Evolutionary conservation across 2,888 invertebrate genomes (phyloP), one percentile per base, ranked within the genome.

Genomic region (Hofmannophila pseudospretella): DNA sequence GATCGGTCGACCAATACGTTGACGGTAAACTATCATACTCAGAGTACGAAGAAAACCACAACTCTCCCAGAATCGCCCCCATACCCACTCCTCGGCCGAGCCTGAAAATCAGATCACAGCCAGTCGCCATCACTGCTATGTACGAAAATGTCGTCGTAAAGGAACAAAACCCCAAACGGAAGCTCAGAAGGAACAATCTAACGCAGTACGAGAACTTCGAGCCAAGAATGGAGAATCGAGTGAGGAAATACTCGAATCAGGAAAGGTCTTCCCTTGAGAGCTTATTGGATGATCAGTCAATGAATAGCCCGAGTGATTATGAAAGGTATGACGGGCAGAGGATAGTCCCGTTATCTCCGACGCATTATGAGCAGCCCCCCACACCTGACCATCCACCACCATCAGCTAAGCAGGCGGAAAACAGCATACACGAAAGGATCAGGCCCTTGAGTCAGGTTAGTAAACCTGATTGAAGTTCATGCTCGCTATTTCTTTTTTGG

Each of bases 381-480:
- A 97, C 97, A 7, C 97, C 97, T 0, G 96, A 97, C 55, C 96
- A 96, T 80, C 96, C 97, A 2, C 97, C 97, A 1, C 97, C 97
- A 0, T 93, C 96, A 7, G 96, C 97, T 2, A 89, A 91, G 58
- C 95, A 96, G 54, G 97, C 97, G 0, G 94, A 96, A 77, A 92
- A 91, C 74, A 93, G 94, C 60, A 97, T 97, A 58, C 94, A 96
- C 67, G 94, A 96, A 68, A 91, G 95, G 77, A 96, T 97, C 62
- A 90, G 95, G 61, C 96, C 96, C 11, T 79, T 96, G 40, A 95
- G 95, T 85, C 95, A 96, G 93, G 96, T 96, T 86, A 92, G 92
- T 89, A 29, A 36, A 20, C 81, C 79, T 54, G 65, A 75, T 57
- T 61, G 54, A 46, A 42, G 40, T 25, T 52, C n/a, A n/a, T n/a